A percentile compares a stretch with the other conserved stretches of the same genome.
Conservation (phyloP, 2,113 vertebrate genomes). For the Eolophus roseicapilla region DNA sequence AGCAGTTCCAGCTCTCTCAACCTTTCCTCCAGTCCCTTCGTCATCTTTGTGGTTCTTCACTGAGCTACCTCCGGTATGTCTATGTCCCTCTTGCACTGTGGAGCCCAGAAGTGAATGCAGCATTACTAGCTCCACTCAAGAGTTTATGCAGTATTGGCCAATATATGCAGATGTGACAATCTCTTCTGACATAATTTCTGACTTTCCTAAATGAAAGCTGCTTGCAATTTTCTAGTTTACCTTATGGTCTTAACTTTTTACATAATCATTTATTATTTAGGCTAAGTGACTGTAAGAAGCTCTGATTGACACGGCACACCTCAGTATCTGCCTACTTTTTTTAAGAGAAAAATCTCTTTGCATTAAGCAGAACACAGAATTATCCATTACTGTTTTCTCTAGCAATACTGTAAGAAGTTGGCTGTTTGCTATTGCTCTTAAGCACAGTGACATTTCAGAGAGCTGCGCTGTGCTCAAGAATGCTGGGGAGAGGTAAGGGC, state of each 20-base stretch:
- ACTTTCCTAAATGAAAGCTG: not conserved
- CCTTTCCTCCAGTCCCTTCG: not conserved
- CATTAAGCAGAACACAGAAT: not conserved
- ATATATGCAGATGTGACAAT: fast-evolving
- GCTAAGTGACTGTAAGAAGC: not conserved
- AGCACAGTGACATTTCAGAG: not conserved
- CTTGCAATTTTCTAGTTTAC: not conserved
- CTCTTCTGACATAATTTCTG: not conserved
- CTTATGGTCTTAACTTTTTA: not conserved
- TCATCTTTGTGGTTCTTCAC: not conserved
- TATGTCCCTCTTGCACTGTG: fast-evolving
- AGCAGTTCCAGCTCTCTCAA: not conserved
- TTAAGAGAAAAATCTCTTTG: not conserved
- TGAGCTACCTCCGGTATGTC: not conserved
- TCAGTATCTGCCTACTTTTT: not conserved
- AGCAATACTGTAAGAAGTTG: not conserved
- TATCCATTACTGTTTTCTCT: not conserved
- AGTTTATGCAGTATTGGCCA: not conserved
- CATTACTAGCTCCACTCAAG: fast-evolving
- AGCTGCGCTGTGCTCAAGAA: not conserved
- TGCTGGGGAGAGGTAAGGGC: not conserved
- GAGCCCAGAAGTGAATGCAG: not conserved
- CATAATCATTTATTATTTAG: not conserved
- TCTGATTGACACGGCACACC: not conserved
- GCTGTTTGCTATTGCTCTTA: not conserved